phyloP scores from a whole-genome alignment of 2,888 invertebrate species.

The Cryptocheilus praepositus region DNA sequence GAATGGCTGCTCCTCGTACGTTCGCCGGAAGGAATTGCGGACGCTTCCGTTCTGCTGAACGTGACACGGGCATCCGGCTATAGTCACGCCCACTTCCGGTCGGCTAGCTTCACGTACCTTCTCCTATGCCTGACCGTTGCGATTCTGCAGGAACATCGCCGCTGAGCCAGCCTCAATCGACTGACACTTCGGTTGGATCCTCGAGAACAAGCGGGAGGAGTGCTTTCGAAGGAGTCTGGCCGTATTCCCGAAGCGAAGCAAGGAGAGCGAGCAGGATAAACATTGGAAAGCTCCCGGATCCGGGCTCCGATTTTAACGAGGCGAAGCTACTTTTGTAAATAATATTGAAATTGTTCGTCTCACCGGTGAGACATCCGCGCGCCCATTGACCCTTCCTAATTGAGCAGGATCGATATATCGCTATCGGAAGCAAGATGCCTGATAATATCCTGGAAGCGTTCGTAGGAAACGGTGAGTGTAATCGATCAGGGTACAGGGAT shows the following conservation, averaged over 20 bases:
- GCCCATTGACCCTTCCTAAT: no score
- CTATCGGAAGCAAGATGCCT: no score
- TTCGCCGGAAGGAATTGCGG: slow-evolving; percentile 80
- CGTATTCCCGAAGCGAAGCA: neutral
- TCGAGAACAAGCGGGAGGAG: neutral
- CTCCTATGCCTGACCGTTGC: slow-evolving; percentile 57
- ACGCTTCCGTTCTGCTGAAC: slow-evolving; percentile 80
- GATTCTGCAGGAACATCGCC: slow-evolving; percentile 49
- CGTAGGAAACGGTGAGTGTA: no score
- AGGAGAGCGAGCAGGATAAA: neutral
- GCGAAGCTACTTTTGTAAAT: neutral
- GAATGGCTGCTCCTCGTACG: slow-evolving; percentile 81
- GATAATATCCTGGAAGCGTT: no score
- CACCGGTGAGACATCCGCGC: no score
- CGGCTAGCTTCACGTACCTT: slow-evolving; percentile 55
- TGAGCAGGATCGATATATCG: no score
- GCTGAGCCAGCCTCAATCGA: slow-evolving; percentile 32
- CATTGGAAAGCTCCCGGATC: neutral
- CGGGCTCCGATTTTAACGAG: slow-evolving; percentile 5
- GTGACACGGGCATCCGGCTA: slow-evolving; percentile 75
- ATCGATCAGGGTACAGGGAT: no score
- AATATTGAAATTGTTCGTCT: neutral
- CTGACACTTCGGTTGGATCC: neutral
- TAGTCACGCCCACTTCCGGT: slow-evolving; percentile 60
- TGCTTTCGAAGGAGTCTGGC: neutral